Percentiles rank a stretch among this genome's conserved stretches.
Conservation (phyloP, 2,888 invertebrate species). For the Strigamia maritima region DNA sequence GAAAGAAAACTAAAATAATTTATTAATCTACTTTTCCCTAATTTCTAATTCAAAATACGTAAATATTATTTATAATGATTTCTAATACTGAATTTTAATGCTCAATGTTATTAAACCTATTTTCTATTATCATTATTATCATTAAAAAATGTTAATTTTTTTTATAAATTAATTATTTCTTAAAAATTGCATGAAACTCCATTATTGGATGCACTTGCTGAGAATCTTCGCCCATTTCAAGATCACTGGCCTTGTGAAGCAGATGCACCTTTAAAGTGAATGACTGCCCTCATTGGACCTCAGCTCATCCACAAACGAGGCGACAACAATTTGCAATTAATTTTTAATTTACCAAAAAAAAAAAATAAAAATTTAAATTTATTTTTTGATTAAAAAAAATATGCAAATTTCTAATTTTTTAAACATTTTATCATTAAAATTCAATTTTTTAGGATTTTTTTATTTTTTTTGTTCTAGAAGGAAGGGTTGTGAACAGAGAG, state of each 20-base stretch:
- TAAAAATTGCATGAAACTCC: background rate
- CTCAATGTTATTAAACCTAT: background rate
- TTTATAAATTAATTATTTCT: background rate
- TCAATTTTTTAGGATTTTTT: too few species aligned
- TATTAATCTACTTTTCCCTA: background rate
- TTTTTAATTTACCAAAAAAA: background rate
- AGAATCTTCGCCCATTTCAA: conserved; percentile 15
- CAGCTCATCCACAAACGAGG: background rate
- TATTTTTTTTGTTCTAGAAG: background rate
- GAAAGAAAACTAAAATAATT: background rate
- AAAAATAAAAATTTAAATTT: background rate
- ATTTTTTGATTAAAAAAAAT: too few species aligned
- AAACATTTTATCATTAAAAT: too few species aligned
- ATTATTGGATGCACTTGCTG: background rate
- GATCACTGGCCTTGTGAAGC: conserved; percentile 19
- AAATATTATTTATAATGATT: background rate
- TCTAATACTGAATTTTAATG: too few species aligned
- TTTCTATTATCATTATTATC: background rate
- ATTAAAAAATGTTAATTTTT: background rate
- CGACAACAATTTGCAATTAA: background rate
- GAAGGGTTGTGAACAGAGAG: background rate
- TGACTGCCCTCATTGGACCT: conserved; percentile 15
- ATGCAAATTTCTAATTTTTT: too few species aligned
- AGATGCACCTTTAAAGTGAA: conserved; percentile 22
- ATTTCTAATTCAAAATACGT: background rate